Conservation (phyloP, 2,888 invertebrate species). For the Scaptomyza cyrtandrae region DNA sequence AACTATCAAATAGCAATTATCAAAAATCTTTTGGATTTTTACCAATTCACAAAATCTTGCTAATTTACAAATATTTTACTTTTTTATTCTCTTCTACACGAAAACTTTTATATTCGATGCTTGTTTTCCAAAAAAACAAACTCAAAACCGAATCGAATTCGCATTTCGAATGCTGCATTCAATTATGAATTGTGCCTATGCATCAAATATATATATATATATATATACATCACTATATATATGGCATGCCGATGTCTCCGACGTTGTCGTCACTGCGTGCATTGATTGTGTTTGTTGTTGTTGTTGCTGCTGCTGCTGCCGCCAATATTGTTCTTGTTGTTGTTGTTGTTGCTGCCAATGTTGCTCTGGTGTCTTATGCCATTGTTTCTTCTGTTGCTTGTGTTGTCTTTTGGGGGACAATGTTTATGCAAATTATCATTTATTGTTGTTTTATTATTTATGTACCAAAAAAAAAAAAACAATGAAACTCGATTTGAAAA, state of each 20-base stretch:
- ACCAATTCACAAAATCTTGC: slow-evolving; percentile 63
- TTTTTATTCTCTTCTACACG: slow-evolving; percentile 83
- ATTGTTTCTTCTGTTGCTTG: slow-evolving; percentile 47
- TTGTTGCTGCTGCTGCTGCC: slow-evolving; percentile 46
- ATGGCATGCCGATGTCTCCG: slow-evolving; percentile 53
- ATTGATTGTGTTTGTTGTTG: slow-evolving; percentile 53
- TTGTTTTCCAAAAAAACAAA: slow-evolving; percentile 66
- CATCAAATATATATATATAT: slow-evolving; percentile 35
- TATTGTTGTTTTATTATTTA: slow-evolving; percentile 50
- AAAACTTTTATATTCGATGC: slow-evolving; percentile 69
- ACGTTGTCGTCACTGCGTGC: slow-evolving; percentile 62
- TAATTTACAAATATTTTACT: slow-evolving; percentile 80
- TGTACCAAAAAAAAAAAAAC: slow-evolving; percentile 18
- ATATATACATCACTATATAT: slow-evolving; percentile 33
- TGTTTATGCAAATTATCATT: slow-evolving; percentile 56
- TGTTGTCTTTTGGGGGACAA: slow-evolving; percentile 43
- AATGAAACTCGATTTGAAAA: slow-evolving; percentile 1
- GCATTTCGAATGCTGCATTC: slow-evolving; percentile 63
- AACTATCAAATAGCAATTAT: slow-evolving; percentile 22
- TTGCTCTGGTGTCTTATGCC: slow-evolving; percentile 41
- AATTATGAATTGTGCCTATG: slow-evolving; percentile 50
- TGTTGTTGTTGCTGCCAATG: slow-evolving; percentile 34
- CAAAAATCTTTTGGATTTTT: slow-evolving; percentile 55
- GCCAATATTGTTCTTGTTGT: slow-evolving; percentile 34
- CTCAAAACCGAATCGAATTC: slow-evolving; percentile 52